Evolutionary conservation across 2,888 invertebrate genomes (phyloP).

Genomic region (Willowsia nigromaculata): DNA sequence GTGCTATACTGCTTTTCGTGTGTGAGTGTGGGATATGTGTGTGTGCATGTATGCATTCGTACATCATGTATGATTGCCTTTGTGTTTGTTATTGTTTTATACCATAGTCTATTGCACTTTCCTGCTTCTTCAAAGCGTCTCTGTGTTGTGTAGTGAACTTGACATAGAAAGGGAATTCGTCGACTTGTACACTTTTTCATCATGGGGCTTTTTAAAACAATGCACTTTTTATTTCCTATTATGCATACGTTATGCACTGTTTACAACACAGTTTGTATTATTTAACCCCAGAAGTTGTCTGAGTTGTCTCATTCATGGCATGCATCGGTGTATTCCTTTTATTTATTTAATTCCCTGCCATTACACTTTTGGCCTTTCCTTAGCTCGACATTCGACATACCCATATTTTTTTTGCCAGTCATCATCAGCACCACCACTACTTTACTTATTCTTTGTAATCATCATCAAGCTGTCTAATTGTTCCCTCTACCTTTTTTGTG

Average conservation of each 20-base stretch:
- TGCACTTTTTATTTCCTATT: background rate
- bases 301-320: background rate
- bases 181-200: background rate
- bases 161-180: conserved; percentile 9
- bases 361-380: conserved; percentile 45
- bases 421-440: background rate
- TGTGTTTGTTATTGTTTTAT: conserved; percentile 15
- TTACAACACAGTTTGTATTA: conserved; percentile 36
- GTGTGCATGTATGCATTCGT: background rate
- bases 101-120: background rate
- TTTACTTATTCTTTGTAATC: conserved; percentile 16
- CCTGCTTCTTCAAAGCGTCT: background rate
- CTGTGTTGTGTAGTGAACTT: conserved; percentile 32
- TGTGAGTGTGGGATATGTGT: background rate
- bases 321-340: background rate
- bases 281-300: conserved; percentile 33
- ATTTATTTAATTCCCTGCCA: conserved; percentile 56
- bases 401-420: conserved; percentile 53
- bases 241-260: conserved; percentile 7
- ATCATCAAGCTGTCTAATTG: conserved; percentile 68
- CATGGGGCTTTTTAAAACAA: conserved; percentile 61
- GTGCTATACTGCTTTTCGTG: background rate
- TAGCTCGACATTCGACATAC: too few species aligned
- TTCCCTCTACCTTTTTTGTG: conserved; percentile 64
- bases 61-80: background rate